Evolutionary conservation across 2,797 vertebrate species (phyloP).

Genomic region (Molossus molossus): DNA sequence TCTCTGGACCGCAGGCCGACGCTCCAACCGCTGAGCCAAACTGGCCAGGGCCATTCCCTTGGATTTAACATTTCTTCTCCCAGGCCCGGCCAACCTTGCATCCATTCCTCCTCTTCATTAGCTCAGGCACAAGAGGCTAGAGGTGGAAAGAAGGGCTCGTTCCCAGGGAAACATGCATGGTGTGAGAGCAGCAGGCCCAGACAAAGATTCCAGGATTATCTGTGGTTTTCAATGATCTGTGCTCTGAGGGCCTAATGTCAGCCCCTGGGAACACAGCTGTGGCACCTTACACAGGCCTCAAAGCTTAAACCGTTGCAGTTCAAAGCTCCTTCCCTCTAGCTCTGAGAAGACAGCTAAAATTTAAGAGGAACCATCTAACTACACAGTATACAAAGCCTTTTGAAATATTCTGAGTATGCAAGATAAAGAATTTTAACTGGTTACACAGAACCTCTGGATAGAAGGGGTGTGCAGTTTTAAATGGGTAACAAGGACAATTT

Average conservation of each 20-base stretch:
- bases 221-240: neutral
- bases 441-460: neutral
- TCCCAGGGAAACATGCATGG: neutral
- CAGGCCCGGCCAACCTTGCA: neutral
- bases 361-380: neutral
- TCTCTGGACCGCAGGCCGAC: too few species aligned
- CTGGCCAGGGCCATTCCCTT: neutral
- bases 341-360: neutral
- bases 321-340: neutral
- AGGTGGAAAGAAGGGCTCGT: neutral
- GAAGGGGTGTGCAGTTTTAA: neutral
- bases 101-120: neutral
- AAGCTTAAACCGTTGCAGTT: neutral
- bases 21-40: too few species aligned
- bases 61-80: neutral
- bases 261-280: neutral
- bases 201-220: slow-evolving; percentile 7
- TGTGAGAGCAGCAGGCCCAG: neutral
- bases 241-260: neutral
- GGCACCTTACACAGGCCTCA: neutral
- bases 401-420: slow-evolving; percentile 31
- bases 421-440: slow-evolving; percentile 15
- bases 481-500: neutral
- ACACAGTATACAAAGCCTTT: neutral
- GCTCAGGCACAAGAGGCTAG: neutral